Percentiles rank a stretch among this genome's conserved stretches.
phyloP scores from a whole-genome alignment of 2,113 vertebrate genomes.

The Limanda limanda region DNA sequence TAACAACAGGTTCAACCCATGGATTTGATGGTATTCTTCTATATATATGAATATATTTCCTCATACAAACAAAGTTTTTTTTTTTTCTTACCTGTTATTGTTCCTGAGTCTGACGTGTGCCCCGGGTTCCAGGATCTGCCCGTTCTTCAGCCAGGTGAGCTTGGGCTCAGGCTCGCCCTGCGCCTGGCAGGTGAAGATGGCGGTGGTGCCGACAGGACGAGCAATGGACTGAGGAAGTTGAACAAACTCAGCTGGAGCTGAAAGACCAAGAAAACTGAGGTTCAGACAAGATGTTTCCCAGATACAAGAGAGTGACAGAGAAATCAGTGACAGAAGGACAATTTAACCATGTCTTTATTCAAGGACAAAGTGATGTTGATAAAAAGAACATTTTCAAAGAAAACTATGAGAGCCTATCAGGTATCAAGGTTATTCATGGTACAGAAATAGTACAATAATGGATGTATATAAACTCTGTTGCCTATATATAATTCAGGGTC shows the following conservation, averaged over 20 bases:
- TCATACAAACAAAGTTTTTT: not conserved
- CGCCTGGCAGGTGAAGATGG: slow-evolving; percentile 95
- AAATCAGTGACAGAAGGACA: not conserved
- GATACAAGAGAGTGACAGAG: not conserved
- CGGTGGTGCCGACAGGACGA: slow-evolving; percentile 92
- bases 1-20: too few species aligned
- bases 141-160: slow-evolving; percentile 97
- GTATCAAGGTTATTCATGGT: not conserved
- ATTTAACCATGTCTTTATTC: not conserved
- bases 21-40: too few species aligned
- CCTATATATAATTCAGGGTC: slow-evolving; percentile 36
- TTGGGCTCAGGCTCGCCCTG: slow-evolving; percentile 94
- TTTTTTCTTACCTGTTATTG: slow-evolving; percentile 90
- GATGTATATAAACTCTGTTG: slow-evolving; percentile 18
- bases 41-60: not conserved
- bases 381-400: not conserved
- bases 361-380: not conserved
- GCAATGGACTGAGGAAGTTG: slow-evolving; percentile 96
- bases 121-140: slow-evolving; percentile 91
- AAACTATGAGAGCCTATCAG: not conserved
- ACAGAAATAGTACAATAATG: not conserved
- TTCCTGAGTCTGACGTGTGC: slow-evolving; percentile 95
- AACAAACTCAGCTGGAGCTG: slow-evolving; percentile 95
- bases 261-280: slow-evolving; percentile 4
- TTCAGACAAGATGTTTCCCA: not conserved